phyloP scores from a whole-genome alignment of 2,888 invertebrate genomes.

The Elmis aenea region DNA sequence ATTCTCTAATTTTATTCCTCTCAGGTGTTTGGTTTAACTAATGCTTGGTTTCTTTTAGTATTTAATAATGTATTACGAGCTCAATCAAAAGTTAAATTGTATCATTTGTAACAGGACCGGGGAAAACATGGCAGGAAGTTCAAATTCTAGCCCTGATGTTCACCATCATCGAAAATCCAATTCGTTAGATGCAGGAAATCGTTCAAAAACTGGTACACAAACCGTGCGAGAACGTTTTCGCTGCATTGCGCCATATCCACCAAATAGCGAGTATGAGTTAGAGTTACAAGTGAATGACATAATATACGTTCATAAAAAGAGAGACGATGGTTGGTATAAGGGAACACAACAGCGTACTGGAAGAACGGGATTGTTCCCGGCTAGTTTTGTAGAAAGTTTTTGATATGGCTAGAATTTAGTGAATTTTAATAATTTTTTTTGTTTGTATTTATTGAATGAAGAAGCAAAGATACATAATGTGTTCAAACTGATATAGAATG shows the following conservation, averaged over 20 bases:
- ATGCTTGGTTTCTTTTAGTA: conserved; percentile 1
- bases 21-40: conserved; percentile 6
- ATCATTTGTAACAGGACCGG: conserved; percentile 32
- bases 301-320: conserved; percentile 84
- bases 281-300: conserved; percentile 87
- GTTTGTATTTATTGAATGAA: conserved; percentile 11
- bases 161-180: conserved; percentile 74
- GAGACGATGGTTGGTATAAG: conserved; percentile 95
- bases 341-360: conserved; percentile 87
- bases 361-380: conserved; percentile 90
- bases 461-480: conserved; percentile 18
- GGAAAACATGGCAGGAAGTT: conserved; percentile 39
- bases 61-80: too few species aligned
- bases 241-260: conserved; percentile 91
- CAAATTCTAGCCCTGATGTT: conserved; percentile 42
- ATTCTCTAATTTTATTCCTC: background rate
- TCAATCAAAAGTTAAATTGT: too few species aligned
- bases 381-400: conserved; percentile 75
- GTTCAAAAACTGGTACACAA: conserved; percentile 37
- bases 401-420: conserved; percentile 6
- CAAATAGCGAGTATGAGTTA: conserved; percentile 88
- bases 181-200: conserved; percentile 68
- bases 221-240: conserved; percentile 61
- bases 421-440: background rate
- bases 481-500: too few species aligned